Evolutionary conservation across 1,140 invertebrate species (phyloP), one percentile per base, ranked within the genome.

Genomic region (Cyphomyrmex costatus): DNA sequence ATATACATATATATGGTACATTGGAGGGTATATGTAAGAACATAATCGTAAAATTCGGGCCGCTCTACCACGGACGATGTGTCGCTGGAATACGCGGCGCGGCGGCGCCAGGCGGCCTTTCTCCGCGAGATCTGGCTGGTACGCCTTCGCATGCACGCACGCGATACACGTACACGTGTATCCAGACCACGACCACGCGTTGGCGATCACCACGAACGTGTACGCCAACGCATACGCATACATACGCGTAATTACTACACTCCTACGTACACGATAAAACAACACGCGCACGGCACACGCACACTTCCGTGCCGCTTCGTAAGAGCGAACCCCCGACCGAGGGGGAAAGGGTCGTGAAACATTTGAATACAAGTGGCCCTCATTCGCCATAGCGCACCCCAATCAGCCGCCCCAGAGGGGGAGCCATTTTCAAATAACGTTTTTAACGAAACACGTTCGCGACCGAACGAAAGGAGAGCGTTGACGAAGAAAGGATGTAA

Each of bases 361-460:
- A 83, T 83, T 83, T 83, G 79, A 83, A 83, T 83, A 74, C 68
- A 83, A 83, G 79, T 83, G 79, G 79, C 79, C 79, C 68, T 83
- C 79, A 74, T 83, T 74, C 79, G 79, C 79, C 68, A 24, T 83
- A 49, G 79, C 79, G 79, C 79, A 74, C 79, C 79, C 79, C 79
- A 83, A 83, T 83, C 79, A 83, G 79, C 79, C 49, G 19, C 4
- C 24, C 27, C 27, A 10, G 51, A 8, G 42, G 36, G 79, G 19
- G 68, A 74, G 36, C 24, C 36, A 68, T 83, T 83, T 83, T 83
- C 68, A 83, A 83, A 83, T 61, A 83, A 83, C 68, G 68, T 83
- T 83, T 83, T 83, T 83, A 68, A 83, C 79, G 79, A 33, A 83
- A 83, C 79, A 61, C 53, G 79, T 73, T 36, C 79, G 66, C 51